Evolutionary conservation across 2,888 invertebrate genomes (phyloP).

Genomic region (Cremastinae sp.): DNA sequence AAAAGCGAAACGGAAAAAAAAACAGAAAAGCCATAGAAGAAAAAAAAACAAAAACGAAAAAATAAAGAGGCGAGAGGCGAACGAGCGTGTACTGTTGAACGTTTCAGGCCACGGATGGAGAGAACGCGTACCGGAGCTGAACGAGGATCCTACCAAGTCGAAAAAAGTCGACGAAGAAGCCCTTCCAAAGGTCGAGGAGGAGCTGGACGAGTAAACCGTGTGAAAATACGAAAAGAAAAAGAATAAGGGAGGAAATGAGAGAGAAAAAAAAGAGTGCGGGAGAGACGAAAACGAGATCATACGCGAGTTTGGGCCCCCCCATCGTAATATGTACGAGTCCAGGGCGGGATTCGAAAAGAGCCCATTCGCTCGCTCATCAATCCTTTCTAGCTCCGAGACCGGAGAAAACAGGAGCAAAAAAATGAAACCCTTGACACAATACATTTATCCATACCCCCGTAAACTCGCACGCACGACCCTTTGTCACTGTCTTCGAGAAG

Average conservation of each 20-base stretch:
- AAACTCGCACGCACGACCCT: slow-evolving; percentile 16
- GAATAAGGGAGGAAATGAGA: neutral
- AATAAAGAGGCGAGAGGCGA: slow-evolving; percentile 67
- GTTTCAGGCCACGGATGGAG: slow-evolving; percentile 80
- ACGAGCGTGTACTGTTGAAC: slow-evolving; percentile 76
- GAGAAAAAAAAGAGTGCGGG: neutral
- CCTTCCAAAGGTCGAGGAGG: slow-evolving; percentile 72
- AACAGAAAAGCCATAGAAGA: slow-evolving; percentile 62
- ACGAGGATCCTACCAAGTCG: slow-evolving; percentile 76
- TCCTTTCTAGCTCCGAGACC: too few relatives aligned
- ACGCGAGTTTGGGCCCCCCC: slow-evolving; percentile 38
- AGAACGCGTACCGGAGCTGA: slow-evolving; percentile 79
- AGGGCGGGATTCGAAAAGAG: slow-evolving; percentile 43
- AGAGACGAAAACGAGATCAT: slow-evolving; percentile 37
- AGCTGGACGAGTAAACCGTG: slow-evolving; percentile 59
- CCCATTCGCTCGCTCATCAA: neutral
- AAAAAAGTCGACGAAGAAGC: slow-evolving; percentile 72
- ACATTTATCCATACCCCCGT: neutral
- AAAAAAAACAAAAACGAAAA: slow-evolving; percentile 50
- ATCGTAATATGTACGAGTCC: neutral
- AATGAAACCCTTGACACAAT: neutral
- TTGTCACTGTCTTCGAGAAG: slow-evolving; percentile 45
- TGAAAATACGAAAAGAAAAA: neutral
- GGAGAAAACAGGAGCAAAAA: neutral
- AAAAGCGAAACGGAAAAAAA: slow-evolving; percentile 60